phyloP scores from a whole-genome alignment of 2,113 vertebrate genomes.

The Pyrgilauda ruficollis region DNA sequence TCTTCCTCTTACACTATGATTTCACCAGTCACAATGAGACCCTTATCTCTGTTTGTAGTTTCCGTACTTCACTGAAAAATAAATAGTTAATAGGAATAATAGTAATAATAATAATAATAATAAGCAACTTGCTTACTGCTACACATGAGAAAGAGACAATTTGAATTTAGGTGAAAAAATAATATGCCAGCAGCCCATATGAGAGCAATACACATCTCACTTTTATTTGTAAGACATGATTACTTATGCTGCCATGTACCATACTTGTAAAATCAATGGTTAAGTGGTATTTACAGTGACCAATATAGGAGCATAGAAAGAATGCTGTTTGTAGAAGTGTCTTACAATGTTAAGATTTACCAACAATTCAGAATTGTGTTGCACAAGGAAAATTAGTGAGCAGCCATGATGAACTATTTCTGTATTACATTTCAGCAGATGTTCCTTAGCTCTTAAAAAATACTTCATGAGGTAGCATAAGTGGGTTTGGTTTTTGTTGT shows the following conservation, averaged over 20 bases:
- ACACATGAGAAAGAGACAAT: neutral
- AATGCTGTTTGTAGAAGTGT: neutral
- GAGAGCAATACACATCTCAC: neutral
- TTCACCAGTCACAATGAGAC: neutral
- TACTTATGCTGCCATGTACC: neutral
- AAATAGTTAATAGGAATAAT: neutral
- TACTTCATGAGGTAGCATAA: neutral
- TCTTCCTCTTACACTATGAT: neutral
- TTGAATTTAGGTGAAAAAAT: neutral
- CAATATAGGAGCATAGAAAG: neutral
- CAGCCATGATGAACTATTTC: neutral
- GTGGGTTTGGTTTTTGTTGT: neutral
- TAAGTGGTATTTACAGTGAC: neutral
- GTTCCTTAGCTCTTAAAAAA: neutral
- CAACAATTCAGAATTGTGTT: neutral
- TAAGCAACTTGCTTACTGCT: neutral
- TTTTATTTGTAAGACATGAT: neutral
- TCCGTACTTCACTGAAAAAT: fast-evolving
- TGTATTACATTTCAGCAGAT: neutral
- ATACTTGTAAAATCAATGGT: neutral
- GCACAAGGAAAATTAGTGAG: neutral
- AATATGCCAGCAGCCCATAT: neutral
- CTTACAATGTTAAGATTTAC: neutral
- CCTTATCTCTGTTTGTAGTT: neutral
- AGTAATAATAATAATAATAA: neutral